Conservation (phyloP, 2,797 vertebrate species). For the Chelmon rostratus region DNA sequence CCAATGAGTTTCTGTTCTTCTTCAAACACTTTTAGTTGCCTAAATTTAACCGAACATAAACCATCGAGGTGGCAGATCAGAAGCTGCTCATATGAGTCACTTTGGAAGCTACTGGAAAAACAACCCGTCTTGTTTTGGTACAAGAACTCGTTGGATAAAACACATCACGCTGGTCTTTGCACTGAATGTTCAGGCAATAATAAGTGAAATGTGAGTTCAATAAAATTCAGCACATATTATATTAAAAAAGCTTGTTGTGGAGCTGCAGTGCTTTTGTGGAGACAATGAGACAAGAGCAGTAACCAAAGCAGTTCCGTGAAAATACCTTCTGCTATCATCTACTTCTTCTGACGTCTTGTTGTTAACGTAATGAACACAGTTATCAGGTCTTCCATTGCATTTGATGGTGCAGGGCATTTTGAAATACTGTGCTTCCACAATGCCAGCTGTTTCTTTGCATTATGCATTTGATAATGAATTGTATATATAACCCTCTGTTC, state of each 20-base stretch:
- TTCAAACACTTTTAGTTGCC: neutral
- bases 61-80: neutral
- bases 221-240: constrained; percentile 7
- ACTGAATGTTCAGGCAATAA: constrained; percentile 11
- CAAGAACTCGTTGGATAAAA: neutral
- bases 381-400: constrained; percentile 23
- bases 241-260: neutral
- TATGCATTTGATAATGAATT: constrained; percentile 75
- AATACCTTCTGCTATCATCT: constrained; percentile 20
- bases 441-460: constrained; percentile 38
- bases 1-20: neutral
- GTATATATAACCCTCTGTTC: constrained; percentile 73
- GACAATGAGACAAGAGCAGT: constrained; percentile 1
- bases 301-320: neutral
- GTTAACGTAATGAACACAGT: constrained; percentile 34
- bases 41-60: neutral
- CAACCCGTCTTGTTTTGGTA: neutral
- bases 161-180: constrained; percentile 12
- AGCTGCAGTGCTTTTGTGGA: neutral
- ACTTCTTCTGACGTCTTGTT: constrained; percentile 20
- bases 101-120: constrained; percentile 7
- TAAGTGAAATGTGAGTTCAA: neutral
- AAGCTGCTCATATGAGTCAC: neutral
- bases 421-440: constrained; percentile 37
- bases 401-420: constrained; percentile 32